These are phyloP conservation scores for Phanerotoma sp. DNA, from an alignment of 2,888 invertebrate genomes.

Conservation along the genomic window DNA sequence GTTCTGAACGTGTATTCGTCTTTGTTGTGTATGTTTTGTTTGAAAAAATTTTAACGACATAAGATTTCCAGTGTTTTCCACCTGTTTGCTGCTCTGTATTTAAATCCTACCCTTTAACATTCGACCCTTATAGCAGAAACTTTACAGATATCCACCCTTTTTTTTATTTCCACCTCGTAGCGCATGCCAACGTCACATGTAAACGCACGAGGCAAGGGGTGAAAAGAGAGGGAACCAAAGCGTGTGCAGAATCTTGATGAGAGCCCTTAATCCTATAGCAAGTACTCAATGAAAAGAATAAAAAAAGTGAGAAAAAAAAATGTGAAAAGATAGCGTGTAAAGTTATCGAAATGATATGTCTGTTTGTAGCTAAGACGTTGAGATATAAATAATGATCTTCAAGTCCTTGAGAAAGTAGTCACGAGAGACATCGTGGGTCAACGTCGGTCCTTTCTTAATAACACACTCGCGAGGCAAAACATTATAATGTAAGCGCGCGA, in stretches of 20 bases:
- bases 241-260: slow-evolving; percentile 13
- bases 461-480: slow-evolving; percentile 43
- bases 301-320: no score
- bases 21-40: no score
- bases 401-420: not conserved
- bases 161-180: slow-evolving; percentile 13
- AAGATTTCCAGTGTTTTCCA: not conserved
- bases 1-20: no score
- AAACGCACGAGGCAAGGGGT: no score
- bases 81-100: slow-evolving; percentile 18
- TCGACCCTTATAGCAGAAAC: slow-evolving; percentile 24
- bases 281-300: slow-evolving; percentile 21
- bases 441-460: slow-evolving; percentile 20
- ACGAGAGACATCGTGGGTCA: not conserved
- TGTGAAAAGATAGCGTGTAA: no score
- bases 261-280: slow-evolving; percentile 32
- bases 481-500: slow-evolving; percentile 41
- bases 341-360: not conserved
- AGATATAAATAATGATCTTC: slow-evolving; percentile 2
- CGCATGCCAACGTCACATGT: slow-evolving; percentile 8
- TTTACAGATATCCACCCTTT: slow-evolving; percentile 18
- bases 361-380: not conserved
- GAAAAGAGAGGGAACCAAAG: slow-evolving; percentile 10
- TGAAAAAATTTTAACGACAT: no score
- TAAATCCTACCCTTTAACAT: slow-evolving; percentile 22